A percentile compares a stretch with the other conserved stretches of the same genome.
Conservation (phyloP, 2,888 invertebrate species). For the Tipula helvola region DNA sequence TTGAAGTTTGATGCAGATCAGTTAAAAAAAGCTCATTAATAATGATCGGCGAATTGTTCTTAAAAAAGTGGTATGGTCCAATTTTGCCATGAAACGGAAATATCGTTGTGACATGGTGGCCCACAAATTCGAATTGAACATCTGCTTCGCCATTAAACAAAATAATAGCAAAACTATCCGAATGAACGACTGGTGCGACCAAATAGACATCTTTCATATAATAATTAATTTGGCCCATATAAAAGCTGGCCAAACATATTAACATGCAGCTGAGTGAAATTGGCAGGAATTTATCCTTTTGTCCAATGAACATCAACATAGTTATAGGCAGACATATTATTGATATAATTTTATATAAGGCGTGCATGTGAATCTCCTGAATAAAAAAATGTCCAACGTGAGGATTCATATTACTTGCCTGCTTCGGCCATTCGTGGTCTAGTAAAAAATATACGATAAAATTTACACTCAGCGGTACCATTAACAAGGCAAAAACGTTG, state of each 20-base stretch:
- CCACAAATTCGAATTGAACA: too few relatives aligned
- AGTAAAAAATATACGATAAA: not conserved
- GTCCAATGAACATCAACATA: not conserved
- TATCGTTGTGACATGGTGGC: too few relatives aligned
- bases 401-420: not conserved
- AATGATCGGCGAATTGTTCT: too few relatives aligned
- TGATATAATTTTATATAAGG: not conserved
- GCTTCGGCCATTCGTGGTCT: not conserved
- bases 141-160: too few relatives aligned
- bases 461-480: not conserved
- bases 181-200: not conserved
- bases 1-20: too few relatives aligned
- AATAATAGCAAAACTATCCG: not conserved
- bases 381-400: not conserved
- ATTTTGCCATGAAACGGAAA: too few relatives aligned
- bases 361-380: not conserved
- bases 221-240: not conserved
- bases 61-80: too few relatives aligned
- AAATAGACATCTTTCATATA: not conserved
- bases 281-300: not conserved
- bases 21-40: too few relatives aligned
- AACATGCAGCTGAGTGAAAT: not conserved
- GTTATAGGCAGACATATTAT: not conserved
- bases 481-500: not conserved
- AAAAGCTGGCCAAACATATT: not conserved